A percentile compares a stretch with the other conserved stretches of the same genome.
phyloP scores from a whole-genome alignment of 2,888 invertebrate genomes.

The Lycophotia porphyrea region DNA sequence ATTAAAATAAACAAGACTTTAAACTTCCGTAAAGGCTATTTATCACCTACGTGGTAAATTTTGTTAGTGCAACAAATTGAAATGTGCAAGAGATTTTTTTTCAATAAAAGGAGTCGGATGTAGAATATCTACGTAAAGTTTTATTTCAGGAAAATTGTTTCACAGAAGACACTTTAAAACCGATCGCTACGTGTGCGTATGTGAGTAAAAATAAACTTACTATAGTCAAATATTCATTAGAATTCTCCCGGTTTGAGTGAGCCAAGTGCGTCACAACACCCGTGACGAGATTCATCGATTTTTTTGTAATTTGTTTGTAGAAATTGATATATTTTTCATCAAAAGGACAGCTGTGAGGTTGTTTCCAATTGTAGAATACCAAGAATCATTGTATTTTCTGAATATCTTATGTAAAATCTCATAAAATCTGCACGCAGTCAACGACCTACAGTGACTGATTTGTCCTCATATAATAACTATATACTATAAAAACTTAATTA shows the following conservation, averaged over 20 bases:
- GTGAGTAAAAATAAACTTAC: slow-evolving; percentile 53
- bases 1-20: slow-evolving; percentile 34
- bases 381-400: slow-evolving; percentile 11
- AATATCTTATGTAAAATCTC: neutral
- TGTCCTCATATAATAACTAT: slow-evolving; percentile 7
- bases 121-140: slow-evolving; percentile 41
- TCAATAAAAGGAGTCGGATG: slow-evolving; percentile 33
- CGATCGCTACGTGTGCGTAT: slow-evolving; percentile 23
- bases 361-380: slow-evolving; percentile 5
- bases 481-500: slow-evolving; percentile 33
- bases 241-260: slow-evolving; percentile 54
- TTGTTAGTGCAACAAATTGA: too few relatives aligned
- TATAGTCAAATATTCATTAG: slow-evolving; percentile 43
- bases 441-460: neutral
- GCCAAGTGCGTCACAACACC: slow-evolving; percentile 74
- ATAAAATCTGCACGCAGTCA: slow-evolving; percentile 11
- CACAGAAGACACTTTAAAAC: slow-evolving; percentile 48
- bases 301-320: slow-evolving; percentile 48
- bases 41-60: slow-evolving; percentile 22
- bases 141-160: slow-evolving; percentile 34
- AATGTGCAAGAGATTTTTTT: slow-evolving; percentile 44
- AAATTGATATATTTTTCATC: neutral
- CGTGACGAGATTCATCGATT: slow-evolving; percentile 32
- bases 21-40: slow-evolving; percentile 33
- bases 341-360: slow-evolving; percentile 12